A percentile compares a stretch with the other conserved stretches of the same genome.
Conservation (phyloP, 2,888 invertebrate genomes). For the Chalcis sispes region DNA sequence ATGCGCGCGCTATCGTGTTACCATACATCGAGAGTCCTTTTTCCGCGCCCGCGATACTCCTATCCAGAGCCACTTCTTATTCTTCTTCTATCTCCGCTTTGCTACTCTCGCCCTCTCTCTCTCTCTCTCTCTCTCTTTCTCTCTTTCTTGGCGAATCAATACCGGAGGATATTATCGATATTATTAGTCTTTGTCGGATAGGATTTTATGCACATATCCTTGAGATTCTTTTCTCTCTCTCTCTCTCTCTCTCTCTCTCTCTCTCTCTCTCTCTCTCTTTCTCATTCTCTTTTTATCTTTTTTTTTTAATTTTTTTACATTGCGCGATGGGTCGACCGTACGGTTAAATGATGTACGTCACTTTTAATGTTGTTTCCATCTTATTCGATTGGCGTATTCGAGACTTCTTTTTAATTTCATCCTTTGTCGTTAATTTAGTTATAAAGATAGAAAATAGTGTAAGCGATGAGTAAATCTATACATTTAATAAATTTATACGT, state of each 20-base stretch:
- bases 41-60: constrained; percentile 18
- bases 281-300: not conserved
- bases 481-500: too few species aligned
- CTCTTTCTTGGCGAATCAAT: constrained; percentile 57
- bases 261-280: not conserved
- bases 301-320: not conserved
- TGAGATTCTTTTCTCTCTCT: constrained; percentile 11
- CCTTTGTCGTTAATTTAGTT: too few species aligned
- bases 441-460: too few species aligned
- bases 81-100: too few species aligned
- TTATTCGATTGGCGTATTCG: too few species aligned
- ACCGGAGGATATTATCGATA: constrained; percentile 67
- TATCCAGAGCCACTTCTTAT: constrained; percentile 18
- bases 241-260: not conserved
- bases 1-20: constrained; percentile 73
- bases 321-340: not conserved
- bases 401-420: too few species aligned
- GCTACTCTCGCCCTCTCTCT: constrained; percentile 41
- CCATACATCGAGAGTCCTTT: constrained; percentile 50
- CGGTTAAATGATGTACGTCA: constrained; percentile 17
- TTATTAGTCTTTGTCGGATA: constrained; percentile 67
- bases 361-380: constrained; percentile 25
- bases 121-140: constrained; percentile 12
- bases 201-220: constrained; percentile 2
- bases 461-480: too few species aligned